Evolutionary conservation across 2,888 invertebrate species (phyloP).

Genomic region (Deroplatys truncata): DNA sequence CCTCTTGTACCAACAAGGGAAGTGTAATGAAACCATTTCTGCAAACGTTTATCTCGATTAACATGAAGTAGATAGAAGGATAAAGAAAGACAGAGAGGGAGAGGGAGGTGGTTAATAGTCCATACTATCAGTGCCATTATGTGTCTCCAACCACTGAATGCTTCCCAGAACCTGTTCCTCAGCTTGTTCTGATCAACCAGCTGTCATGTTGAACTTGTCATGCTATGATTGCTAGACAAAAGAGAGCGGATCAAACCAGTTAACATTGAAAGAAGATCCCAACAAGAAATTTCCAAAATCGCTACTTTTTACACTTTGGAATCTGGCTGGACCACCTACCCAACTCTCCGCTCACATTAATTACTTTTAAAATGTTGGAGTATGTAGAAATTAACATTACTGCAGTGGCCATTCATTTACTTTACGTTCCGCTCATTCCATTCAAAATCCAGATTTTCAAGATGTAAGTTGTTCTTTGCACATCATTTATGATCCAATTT

Average conservation of each 20-base stretch:
- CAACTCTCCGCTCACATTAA: not conserved
- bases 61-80: too few relatives aligned
- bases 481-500: too few relatives aligned
- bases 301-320: not conserved
- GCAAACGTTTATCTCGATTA: too few relatives aligned
- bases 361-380: not conserved
- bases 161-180: not conserved
- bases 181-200: not conserved
- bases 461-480: too few relatives aligned
- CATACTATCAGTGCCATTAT: not conserved
- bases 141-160: not conserved
- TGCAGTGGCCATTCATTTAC: too few relatives aligned
- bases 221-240: not conserved
- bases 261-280: not conserved
- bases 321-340: slow-evolving; percentile 11
- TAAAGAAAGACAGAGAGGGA: too few relatives aligned
- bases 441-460: too few relatives aligned
- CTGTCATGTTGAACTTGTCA: not conserved
- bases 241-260: not conserved
- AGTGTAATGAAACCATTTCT: too few relatives aligned
- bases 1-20: too few relatives aligned
- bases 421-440: too few relatives aligned
- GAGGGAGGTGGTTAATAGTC: not conserved
- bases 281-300: not conserved
- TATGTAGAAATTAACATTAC: not conserved